Conservation (phyloP, 2,888 invertebrate species). For the Apamea crenata region DNA sequence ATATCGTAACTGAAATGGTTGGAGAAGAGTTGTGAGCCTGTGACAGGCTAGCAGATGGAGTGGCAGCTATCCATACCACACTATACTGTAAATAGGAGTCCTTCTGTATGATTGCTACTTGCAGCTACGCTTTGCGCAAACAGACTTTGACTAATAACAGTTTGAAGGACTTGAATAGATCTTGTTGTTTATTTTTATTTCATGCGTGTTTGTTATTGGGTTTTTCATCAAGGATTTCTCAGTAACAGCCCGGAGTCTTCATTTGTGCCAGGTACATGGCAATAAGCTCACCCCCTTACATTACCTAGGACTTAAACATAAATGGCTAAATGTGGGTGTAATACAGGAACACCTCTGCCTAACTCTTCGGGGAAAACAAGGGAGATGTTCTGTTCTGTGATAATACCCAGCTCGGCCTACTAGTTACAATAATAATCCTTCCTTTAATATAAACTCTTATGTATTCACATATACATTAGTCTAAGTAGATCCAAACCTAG, state of each 20-base stretch:
- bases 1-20: too few species aligned
- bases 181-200: neutral
- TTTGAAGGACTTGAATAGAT: neutral
- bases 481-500: conserved; percentile 14
- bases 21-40: too few species aligned
- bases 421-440: too few species aligned
- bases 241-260: too few species aligned
- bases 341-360: too few species aligned
- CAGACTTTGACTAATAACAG: neutral
- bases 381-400: neutral
- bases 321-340: neutral
- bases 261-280: neutral
- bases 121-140: neutral
- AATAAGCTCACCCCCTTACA: too few species aligned
- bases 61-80: neutral
- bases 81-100: neutral
- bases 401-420: neutral
- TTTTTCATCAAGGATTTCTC: neutral
- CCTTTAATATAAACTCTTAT: neutral
- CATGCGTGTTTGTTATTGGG: neutral
- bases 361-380: rapidly evolving
- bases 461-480: neutral
- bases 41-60: neutral
- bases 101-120: neutral
- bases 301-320: neutral